These are phyloP conservation scores for Heteromurus nitidus DNA, from an alignment of 2,888 invertebrate species.

Conservation along the genomic window DNA sequence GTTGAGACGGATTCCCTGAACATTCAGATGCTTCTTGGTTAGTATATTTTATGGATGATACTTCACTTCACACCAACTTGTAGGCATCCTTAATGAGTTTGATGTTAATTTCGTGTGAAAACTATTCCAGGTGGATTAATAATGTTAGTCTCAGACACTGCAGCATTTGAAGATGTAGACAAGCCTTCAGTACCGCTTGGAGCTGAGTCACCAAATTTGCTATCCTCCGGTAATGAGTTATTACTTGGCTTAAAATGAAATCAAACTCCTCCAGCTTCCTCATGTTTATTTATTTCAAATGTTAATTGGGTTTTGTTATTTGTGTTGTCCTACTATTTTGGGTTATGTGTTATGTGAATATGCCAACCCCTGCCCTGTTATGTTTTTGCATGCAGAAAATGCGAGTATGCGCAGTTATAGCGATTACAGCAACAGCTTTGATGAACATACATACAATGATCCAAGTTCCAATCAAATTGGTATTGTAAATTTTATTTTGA, in stretches of 20 bases:
- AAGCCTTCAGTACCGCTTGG: slow-evolving; percentile 76
- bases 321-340: slow-evolving; percentile 47
- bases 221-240: slow-evolving; percentile 81
- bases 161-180: slow-evolving; percentile 84
- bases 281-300: too few relatives aligned
- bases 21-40: slow-evolving; percentile 88
- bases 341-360: too few relatives aligned
- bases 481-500: slow-evolving; percentile 66
- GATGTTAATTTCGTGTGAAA: too few relatives aligned
- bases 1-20: slow-evolving; percentile 90
- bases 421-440: slow-evolving; percentile 74
- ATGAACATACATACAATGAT: slow-evolving; percentile 72
- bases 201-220: slow-evolving; percentile 79
- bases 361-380: slow-evolving; percentile 48
- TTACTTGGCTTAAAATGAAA: background rate
- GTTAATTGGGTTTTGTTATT: slow-evolving; percentile 37
- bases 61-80: too few relatives aligned
- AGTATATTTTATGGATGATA: too few relatives aligned
- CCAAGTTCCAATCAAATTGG: slow-evolving; percentile 70
- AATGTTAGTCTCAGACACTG: slow-evolving; percentile 86
- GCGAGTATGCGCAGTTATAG: slow-evolving; percentile 73
- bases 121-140: slow-evolving; percentile 85
- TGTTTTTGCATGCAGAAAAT: slow-evolving; percentile 71
- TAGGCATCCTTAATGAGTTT: too few relatives aligned
- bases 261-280: too few relatives aligned